Evolutionary conservation across 30 jellyfish, hydroid and myxozoan genomes (phyloP).

Genomic region (Catostylus mosaicus): DNA sequence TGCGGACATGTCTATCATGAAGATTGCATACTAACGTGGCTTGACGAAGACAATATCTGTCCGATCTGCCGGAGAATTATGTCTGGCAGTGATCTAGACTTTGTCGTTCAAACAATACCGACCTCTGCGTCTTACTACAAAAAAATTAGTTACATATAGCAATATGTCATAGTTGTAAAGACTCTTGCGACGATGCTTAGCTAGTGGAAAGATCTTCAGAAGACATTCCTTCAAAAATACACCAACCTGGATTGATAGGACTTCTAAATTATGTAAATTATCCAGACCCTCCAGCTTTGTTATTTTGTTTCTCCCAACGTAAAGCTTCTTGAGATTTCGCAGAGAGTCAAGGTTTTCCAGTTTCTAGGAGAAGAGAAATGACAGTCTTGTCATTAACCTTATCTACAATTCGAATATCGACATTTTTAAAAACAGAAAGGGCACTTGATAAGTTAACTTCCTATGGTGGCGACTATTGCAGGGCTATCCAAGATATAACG

Average conservation of each 20-base stretch:
- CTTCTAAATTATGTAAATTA: conserved; percentile 49
- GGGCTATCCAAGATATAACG: no score
- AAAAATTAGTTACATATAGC: conserved; percentile 30
- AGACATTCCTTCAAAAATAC: not conserved
- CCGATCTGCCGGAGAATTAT: conserved; percentile 43
- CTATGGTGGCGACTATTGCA: no score
- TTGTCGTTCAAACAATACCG: conserved; percentile 41
- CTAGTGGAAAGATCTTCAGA: not conserved
- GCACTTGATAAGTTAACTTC: no score
- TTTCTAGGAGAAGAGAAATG: conserved; percentile 64
- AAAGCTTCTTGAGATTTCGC: conserved; percentile 75
- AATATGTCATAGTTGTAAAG: no score
- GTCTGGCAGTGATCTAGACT: conserved; percentile 53
- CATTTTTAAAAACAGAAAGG: no score
- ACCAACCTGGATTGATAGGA: conserved; percentile 83
- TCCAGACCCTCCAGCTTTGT: conserved; percentile 80
- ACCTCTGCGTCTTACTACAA: conserved; percentile 4
- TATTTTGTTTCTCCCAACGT: conserved; percentile 91
- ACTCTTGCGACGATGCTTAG: not conserved
- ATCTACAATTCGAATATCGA: no score
- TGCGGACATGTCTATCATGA: conserved; percentile 64
- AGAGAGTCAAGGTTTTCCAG: conserved; percentile 87
- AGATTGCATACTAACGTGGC: conserved; percentile 43
- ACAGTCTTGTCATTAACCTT: no score
- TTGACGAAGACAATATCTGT: conserved; percentile 44